phyloP scores from a whole-genome alignment of 2,888 invertebrate species.

The Cephus runcator region DNA sequence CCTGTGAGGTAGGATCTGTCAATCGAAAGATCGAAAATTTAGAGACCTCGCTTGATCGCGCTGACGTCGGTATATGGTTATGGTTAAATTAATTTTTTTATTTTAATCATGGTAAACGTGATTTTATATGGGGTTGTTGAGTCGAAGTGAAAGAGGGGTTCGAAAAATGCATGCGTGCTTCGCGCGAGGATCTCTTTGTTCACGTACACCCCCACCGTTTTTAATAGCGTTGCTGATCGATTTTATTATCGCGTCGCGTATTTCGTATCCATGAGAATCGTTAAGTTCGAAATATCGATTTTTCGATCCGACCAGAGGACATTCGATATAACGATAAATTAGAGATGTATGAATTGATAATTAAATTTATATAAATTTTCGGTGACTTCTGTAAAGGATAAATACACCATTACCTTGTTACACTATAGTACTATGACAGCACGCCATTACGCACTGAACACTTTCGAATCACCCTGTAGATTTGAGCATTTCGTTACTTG shows the following conservation, averaged over 20 bases:
- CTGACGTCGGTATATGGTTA: background rate
- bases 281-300: too few relatives aligned
- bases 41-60: background rate
- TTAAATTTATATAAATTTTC: too few relatives aligned
- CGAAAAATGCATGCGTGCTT: background rate
- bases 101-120: too few relatives aligned
- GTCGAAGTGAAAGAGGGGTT: too few relatives aligned
- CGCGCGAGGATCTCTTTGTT: background rate
- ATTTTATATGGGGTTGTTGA: too few relatives aligned
- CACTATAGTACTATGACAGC: background rate
- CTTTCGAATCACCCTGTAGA: background rate
- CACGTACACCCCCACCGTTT: background rate
- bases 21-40: background rate
- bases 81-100: background rate
- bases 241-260: background rate
- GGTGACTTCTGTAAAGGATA: background rate
- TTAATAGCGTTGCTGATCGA: background rate
- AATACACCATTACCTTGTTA: background rate
- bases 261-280: too few relatives aligned
- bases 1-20: background rate
- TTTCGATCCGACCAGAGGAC: too few relatives aligned
- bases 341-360: too few relatives aligned
- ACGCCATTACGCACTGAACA: background rate
- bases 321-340: too few relatives aligned
- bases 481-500: background rate